phyloP scores from a whole-genome alignment of 1,140 invertebrate species.

The Ptiloglossa arizonensis region DNA sequence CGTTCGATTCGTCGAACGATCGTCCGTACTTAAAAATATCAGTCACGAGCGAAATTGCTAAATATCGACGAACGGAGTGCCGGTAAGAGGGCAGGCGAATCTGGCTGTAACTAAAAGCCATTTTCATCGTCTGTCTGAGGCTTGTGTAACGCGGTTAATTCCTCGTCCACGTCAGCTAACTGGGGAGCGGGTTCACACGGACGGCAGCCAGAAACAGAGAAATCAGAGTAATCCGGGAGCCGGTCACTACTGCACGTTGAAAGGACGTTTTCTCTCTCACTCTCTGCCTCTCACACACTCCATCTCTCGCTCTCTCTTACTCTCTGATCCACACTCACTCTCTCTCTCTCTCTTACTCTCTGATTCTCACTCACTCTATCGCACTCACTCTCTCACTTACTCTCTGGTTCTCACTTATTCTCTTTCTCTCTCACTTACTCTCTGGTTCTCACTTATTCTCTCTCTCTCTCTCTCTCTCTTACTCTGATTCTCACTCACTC shows the following conservation, averaged over 20 bases:
- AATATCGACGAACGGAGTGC: neutral
- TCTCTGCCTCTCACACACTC: neutral
- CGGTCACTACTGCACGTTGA: conserved; percentile 31
- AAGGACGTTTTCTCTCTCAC: neutral
- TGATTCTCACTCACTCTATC: neutral
- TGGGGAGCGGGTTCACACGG: conserved; percentile 50
- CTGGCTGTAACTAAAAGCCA: conserved; percentile 38
- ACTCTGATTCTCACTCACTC: neutral
- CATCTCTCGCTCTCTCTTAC: neutral
- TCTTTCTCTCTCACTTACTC: neutral
- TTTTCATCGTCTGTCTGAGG: conserved; percentile 30
- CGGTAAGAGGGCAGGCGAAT: neutral
- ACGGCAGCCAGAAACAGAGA: conserved; percentile 14
- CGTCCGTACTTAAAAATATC: neutral
- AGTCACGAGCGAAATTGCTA: neutral
- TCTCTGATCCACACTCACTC: neutral
- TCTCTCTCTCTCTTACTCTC: neutral
- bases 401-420: neutral
- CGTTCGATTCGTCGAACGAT: too few relatives aligned
- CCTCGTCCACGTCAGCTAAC: conserved; percentile 58
- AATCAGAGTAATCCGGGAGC: conserved; percentile 59
- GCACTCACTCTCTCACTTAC: neutral
- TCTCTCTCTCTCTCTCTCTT: neutral
- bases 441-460: too few relatives aligned
- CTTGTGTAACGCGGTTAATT: conserved; percentile 60